phyloP scores from a whole-genome alignment of 2,888 invertebrate genomes.

The Pelosia muscerda region DNA sequence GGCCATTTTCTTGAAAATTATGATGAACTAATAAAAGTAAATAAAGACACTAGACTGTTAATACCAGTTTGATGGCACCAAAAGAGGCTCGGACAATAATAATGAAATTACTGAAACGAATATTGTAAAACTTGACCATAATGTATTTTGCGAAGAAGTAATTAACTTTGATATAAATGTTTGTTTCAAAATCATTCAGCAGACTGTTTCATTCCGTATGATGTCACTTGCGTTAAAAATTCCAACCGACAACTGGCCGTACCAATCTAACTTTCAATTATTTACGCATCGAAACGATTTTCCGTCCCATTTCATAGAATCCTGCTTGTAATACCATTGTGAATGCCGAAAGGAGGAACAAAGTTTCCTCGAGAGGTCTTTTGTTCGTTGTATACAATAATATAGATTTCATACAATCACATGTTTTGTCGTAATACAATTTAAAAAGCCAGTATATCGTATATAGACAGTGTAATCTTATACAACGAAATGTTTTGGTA shows the following conservation, averaged over 20 bases:
- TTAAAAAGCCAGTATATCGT: conserved; percentile 14
- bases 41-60: too few relatives aligned
- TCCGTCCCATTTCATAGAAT: conserved; percentile 66
- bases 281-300: conserved; percentile 72
- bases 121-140: too few relatives aligned
- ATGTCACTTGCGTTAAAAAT: conserved; percentile 22
- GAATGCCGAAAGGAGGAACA: conserved; percentile 59
- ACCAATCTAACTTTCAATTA: conserved; percentile 70
- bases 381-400: conserved; percentile 56
- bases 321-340: conserved; percentile 67
- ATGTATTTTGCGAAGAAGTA: too few relatives aligned
- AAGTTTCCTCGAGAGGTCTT: conserved; percentile 56
- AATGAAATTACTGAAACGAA: too few relatives aligned
- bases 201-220: background rate
- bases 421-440: conserved; percentile 26
- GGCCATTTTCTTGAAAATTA: too few relatives aligned
- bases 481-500: background rate
- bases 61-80: too few relatives aligned
- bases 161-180: background rate
- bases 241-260: conserved; percentile 57
- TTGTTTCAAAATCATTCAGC: background rate
- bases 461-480: background rate
- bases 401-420: conserved; percentile 46
- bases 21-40: too few relatives aligned
- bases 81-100: too few relatives aligned